A percentile compares a stretch with the other conserved stretches of the same genome.
phyloP scores from a whole-genome alignment of 2,888 invertebrate species.

The Gortyna flavago region DNA sequence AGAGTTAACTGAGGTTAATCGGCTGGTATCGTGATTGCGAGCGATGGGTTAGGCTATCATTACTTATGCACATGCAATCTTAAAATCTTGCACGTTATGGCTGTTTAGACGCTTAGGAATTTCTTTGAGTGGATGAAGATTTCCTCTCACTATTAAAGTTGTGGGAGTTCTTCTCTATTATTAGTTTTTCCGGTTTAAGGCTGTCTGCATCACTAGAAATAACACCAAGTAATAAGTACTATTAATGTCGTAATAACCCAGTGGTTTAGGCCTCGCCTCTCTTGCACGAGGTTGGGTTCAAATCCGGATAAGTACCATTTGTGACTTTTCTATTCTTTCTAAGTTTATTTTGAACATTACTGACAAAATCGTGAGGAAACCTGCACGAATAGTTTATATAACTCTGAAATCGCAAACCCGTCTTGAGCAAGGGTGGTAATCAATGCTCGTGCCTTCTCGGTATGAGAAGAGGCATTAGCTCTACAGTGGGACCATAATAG shows the following conservation, averaged over 20 bases:
- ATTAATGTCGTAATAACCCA: neutral
- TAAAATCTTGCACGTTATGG: constrained; percentile 40
- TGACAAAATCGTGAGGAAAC: neutral
- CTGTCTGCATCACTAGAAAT: neutral
- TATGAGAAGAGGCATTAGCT: neutral
- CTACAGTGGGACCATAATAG: neutral
- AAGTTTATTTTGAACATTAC: neutral
- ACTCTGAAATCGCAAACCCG: neutral
- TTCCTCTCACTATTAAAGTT: constrained; percentile 8
- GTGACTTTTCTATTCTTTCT: neutral
- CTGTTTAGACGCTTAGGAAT: constrained; percentile 3
- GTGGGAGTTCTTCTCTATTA: neutral
- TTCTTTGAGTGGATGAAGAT: constrained; percentile 1
- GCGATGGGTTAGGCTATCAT: constrained; percentile 35
- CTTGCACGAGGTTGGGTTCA: too few species aligned
- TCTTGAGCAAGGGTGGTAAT: neutral
- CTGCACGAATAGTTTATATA: neutral
- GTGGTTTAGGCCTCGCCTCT: neutral
- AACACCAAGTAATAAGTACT: constrained; percentile 4
- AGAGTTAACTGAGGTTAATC: constrained; percentile 50
- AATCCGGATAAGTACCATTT: too few species aligned
- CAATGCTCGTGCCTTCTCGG: neutral
- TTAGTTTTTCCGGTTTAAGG: constrained; percentile 8
- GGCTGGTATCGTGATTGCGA: constrained; percentile 52
- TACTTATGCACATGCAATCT: constrained; percentile 59